phyloP scores from a whole-genome alignment of 2,797 vertebrate species.

The Sylvilagus floridanus region DNA sequence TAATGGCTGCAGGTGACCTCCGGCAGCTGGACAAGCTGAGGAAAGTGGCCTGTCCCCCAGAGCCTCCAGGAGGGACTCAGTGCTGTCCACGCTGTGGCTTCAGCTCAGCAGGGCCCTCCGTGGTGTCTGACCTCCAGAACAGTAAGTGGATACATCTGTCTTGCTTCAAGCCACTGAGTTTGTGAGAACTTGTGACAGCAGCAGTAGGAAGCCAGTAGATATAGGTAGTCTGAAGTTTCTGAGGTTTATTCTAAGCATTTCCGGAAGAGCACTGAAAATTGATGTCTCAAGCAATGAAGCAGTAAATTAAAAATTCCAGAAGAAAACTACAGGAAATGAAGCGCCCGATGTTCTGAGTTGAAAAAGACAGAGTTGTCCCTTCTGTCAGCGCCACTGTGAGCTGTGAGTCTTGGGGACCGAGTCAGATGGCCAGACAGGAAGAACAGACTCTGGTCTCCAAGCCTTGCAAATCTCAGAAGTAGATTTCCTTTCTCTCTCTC shows the following conservation, averaged over 20 bases:
- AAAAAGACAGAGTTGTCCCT: neutral
- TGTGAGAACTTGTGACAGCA: neutral
- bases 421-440: neutral
- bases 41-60: neutral
- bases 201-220: neutral
- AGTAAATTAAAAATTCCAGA: slow-evolving; percentile 13
- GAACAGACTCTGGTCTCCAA: neutral
- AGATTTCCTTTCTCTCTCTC: too few species aligned
- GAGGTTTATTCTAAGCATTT: neutral
- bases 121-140: neutral
- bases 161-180: neutral
- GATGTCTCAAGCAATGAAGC: slow-evolving; percentile 8
- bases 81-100: neutral
- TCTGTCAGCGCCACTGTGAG: neutral
- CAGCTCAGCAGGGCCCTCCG: neutral
- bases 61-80: too few species aligned
- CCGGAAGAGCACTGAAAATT: neutral
- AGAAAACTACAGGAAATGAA: slow-evolving; percentile 39
- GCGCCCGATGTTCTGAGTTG: neutral
- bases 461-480: too few species aligned
- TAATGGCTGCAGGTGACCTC: neutral
- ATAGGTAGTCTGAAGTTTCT: neutral
- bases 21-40: neutral
- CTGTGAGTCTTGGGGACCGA: neutral
- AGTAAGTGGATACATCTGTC: neutral